Evolutionary conservation across 2,113 vertebrate species (phyloP).

Genomic region (Brachyhypopomus occidentalis): DNA sequence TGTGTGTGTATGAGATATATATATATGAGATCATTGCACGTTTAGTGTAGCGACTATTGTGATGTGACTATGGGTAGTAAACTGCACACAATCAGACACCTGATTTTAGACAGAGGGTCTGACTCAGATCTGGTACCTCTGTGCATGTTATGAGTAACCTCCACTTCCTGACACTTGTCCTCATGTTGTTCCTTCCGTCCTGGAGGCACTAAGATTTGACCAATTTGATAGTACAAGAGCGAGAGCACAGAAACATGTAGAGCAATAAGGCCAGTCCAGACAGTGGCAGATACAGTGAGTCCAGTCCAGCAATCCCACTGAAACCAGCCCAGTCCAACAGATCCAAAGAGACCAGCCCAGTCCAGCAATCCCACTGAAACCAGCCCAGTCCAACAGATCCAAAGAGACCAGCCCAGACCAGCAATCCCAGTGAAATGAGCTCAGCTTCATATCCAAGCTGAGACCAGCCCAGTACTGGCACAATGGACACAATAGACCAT

Average conservation of each 20-base stretch:
- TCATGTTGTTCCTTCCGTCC: background rate
- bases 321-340: too few relatives aligned
- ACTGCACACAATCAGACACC: background rate
- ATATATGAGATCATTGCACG: too few relatives aligned
- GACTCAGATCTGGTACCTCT: background rate
- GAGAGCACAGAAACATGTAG: background rate
- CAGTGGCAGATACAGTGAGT: too few relatives aligned
- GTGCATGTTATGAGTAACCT: slow-evolving; percentile 20
- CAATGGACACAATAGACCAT: too few relatives aligned
- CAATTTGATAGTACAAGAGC: too few relatives aligned
- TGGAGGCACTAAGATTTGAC: background rate
- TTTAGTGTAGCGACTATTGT: background rate
- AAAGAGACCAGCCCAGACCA: background rate
- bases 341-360: background rate
- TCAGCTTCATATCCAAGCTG: background rate
- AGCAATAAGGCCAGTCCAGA: background rate
- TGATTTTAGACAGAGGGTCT: background rate
- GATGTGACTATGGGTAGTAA: background rate
- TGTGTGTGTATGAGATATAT: too few relatives aligned
- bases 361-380: background rate
- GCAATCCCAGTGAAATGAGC: background rate
- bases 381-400: background rate
- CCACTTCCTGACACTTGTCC: background rate
- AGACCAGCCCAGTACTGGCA: background rate
- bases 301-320: too few relatives aligned